Conservation (phyloP, 30 jellyfish, hydroid and myxozoan species). For the Pelagia noctiluca region DNA sequence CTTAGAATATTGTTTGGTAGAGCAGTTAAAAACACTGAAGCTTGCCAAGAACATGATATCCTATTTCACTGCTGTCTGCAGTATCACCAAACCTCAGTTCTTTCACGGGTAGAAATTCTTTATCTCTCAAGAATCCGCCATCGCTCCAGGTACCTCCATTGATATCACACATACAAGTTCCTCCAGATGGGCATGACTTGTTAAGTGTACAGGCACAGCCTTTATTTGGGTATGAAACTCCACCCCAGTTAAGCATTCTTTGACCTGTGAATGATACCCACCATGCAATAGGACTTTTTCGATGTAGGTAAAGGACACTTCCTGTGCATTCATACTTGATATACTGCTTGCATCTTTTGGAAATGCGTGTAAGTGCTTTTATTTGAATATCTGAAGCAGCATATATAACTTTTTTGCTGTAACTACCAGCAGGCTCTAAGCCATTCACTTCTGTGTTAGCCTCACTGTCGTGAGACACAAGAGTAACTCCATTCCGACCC, state of each 20-base stretch:
- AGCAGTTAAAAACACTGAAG: conserved; percentile 6
- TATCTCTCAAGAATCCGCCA: conserved; percentile 36
- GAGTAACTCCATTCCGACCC: conserved; percentile 9
- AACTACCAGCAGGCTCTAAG: conserved; percentile 3
- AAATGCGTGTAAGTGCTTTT: not conserved
- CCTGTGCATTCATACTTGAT: conserved; percentile 17
- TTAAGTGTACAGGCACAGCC: conserved; percentile 41
- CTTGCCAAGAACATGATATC: conserved; percentile 31
- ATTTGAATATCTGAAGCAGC: conserved; percentile 2
- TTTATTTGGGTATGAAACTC: not conserved
- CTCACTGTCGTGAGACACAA: conserved; percentile 38
- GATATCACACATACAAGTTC: conserved; percentile 41
- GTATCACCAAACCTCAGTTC: conserved; percentile 68
- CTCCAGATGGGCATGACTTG: conserved; percentile 1
- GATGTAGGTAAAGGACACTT: conserved; percentile 6
- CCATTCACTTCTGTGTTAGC: conserved; percentile 8
- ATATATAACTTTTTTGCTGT: not conserved
- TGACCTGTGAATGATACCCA: conserved; percentile 42
- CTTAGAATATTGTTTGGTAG: too few species aligned
- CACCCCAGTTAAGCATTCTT: conserved; percentile 48
- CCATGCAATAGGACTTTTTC: conserved; percentile 19
- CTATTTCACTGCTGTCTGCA: conserved; percentile 28
- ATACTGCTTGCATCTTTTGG: conserved; percentile 11
- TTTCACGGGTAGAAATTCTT: conserved; percentile 32
- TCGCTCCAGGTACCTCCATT: conserved; percentile 35